phyloP scores from a whole-genome alignment of 2,113 vertebrate species.

The Otis tarda region DNA sequence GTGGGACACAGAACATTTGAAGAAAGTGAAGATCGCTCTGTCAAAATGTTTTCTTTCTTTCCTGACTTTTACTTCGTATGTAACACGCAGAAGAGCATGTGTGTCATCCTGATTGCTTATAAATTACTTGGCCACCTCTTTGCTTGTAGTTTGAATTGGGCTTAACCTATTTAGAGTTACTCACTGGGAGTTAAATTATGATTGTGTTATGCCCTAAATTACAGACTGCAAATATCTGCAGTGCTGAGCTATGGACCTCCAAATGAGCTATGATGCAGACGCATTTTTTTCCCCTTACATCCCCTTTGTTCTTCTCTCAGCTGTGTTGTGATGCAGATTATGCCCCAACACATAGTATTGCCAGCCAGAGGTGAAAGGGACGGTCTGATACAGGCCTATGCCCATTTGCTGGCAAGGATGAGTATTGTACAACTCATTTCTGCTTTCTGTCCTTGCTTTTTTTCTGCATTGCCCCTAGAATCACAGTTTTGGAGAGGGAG shows the following conservation, averaged over 20 bases:
- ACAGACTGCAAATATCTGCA: background rate
- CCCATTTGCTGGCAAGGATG: background rate
- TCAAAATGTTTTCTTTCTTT: background rate
- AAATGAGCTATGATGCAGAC: background rate
- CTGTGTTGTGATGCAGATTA: background rate
- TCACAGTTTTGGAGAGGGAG: background rate
- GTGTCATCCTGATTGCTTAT: background rate
- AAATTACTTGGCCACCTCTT: background rate
- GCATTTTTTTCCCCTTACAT: background rate
- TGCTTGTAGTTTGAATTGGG: background rate
- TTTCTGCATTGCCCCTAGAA: background rate
- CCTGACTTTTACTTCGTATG: background rate
- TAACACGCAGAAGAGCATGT: background rate
- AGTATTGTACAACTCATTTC: background rate
- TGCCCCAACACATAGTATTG: background rate
- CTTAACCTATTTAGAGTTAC: conserved; percentile 18
- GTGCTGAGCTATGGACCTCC: conserved; percentile 7
- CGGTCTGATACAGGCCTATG: background rate
- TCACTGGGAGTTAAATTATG: background rate
- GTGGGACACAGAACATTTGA: background rate
- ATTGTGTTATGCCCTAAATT: background rate
- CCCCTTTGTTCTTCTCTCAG: conserved; percentile 10
- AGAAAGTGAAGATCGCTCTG: background rate
- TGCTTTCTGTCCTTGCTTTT: background rate
- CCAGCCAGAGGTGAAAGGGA: background rate